Base-by-base conservation (phyloP, 2,113 vertebrate species). In the Gobio gobio region DNA sequence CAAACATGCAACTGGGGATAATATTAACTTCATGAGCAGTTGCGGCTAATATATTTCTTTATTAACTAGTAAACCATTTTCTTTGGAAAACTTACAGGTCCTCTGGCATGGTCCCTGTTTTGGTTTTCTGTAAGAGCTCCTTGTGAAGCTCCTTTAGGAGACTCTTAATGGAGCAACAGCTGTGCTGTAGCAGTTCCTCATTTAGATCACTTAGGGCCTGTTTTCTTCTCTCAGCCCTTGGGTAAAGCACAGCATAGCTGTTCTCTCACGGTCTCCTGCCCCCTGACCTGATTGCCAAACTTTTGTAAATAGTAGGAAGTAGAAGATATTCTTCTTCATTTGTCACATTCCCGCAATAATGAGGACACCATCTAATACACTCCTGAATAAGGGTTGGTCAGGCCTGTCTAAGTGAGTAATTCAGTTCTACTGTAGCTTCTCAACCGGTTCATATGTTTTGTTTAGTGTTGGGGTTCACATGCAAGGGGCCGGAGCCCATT, bases 121-220 rank as follows among this genome's bases (percentile, higher is more conserved):
- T 24, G 24, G 76, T 89, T 47, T 91, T 89, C 77, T 86, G 88
- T 85, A 45, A 49, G 87, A 90, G 90, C 90, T 78, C 87, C 84
- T 88, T 75, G 77, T 87, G 91, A 88, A 86, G 85, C 87, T 90
- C 91, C 91, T 90, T 72, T n/a, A 10, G 90, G 92, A 92, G 90
- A 82, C 14, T 58, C 90, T 90, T 93, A 93, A 92, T 93, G 90
- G 91, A 94, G 91, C 92, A 91, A 93, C 93, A 94, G 92, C 93
- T 94, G 92, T 91, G 93, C 91, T 61, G 74, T 88, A 36, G 90
- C 88, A 90, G 91, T 93, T 93, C 90, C 89, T 93, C 92, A 94
- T 94, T 92, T 92, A 92, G 92, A 89, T 93, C 91, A 93, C 91
- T 94, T 93, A 93, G 87, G 64, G 47, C 20, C 77, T 73, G 64